Percentiles rank a stretch among this genome's conserved stretches.
Conservation (phyloP, 2,797 vertebrate species). For the Macroramphosus scolopax region DNA sequence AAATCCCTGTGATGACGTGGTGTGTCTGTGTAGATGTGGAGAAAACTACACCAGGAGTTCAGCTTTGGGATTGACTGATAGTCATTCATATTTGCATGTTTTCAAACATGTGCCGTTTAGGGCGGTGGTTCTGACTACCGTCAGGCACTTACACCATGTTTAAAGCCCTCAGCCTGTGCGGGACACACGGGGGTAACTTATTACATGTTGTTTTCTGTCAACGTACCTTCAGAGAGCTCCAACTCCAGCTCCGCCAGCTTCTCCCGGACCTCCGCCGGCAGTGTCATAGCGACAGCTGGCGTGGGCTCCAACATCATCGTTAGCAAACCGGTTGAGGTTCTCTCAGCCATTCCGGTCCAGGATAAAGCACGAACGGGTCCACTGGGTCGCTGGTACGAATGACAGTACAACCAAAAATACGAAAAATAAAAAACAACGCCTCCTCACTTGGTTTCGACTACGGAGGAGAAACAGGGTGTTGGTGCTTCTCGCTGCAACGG, state of each 20-base stretch:
- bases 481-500: conserved; percentile 58
- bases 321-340: conserved; percentile 73
- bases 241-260: conserved; percentile 85
- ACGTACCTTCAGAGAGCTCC: conserved; percentile 82
- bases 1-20: too few species aligned
- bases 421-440: conserved; percentile 11
- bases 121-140: conserved; percentile 55
- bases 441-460: conserved; percentile 32
- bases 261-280: conserved; percentile 82
- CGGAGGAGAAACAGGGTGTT: conserved; percentile 51
- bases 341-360: conserved; percentile 76
- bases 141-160: conserved; percentile 1
- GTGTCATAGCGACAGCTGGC: conserved; percentile 73
- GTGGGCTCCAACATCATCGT: conserved; percentile 81
- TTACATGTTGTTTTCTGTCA: conserved; percentile 7
- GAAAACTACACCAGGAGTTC: conserved; percentile 40
- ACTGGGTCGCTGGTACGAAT: conserved; percentile 16
- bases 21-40: background rate
- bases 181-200: background rate
- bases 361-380: conserved; percentile 1
- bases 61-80: too few species aligned
- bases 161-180: conserved; percentile 5
- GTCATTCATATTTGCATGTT: conserved; percentile 36
- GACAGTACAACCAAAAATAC: conserved; percentile 10
- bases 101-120: conserved; percentile 34